Evolutionary conservation across 2,797 vertebrate genomes (phyloP), one percentile per base, ranked within the genome.

Genomic region (Hypotaenidia philippensis): DNA sequence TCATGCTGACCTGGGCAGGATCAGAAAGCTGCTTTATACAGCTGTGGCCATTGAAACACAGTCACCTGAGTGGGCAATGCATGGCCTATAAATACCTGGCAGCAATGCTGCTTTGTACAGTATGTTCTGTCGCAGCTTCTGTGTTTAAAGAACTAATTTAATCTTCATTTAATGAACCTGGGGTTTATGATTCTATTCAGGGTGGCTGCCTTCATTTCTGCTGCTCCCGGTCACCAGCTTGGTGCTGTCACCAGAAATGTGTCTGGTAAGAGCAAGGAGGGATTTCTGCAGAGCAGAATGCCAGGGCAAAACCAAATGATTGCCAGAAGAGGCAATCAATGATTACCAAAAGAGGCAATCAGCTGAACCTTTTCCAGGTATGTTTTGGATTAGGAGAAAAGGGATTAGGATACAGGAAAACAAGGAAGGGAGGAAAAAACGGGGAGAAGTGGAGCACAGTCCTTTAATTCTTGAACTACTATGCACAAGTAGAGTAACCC

Each of bases 11-110:
- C 95, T 22, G 31, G 77, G 84, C 47, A 52, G 53, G 74, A 82
- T 81, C 63, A 83, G 82, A 70, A 83, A 78, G 69, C 68, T 87
- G 72, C 75, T 94, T 68, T 80, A n/a, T 47, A 83, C 44, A 55
- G 80, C 88, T 59, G 78, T 36, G 71, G 9, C 52, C 59, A 49
- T 6, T 70, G 83, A 92, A 84, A 63, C 59, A 44, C 81, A 9
- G 69, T 64, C 59, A 45, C 71, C 52, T 78, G 60, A 81, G 26
- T 0, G 3, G 50, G 77, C 53, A 59, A 71, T 3, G 68, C 65
- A 20, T 1, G 38, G 61, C 78, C 87, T 52, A 23, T 13, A 65
- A 87, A 84, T 7, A n/a, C 41, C 52, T 34, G 74, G 78, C 72
- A 78, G 20, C 2, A 8, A 57, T 47, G 66, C 88, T 68, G 56